Evolutionary conservation across 2,797 vertebrate genomes (phyloP).

Genomic region (Sebastolobus altivelis): DNA sequence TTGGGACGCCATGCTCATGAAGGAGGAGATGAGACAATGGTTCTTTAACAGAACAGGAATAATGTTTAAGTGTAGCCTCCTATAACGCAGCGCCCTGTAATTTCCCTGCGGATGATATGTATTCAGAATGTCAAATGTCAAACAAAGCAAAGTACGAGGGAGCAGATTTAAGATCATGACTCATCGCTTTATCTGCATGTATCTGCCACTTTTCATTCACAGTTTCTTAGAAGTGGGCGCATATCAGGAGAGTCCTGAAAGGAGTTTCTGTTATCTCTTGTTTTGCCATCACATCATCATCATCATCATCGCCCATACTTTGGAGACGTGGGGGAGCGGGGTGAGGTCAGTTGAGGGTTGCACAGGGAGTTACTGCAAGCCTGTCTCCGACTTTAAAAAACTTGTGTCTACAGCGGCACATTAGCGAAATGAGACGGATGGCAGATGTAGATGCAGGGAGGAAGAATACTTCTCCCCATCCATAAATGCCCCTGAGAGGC

Average conservation of each 20-base stretch:
- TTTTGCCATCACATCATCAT: conserved; percentile 61
- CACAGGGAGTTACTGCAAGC: conserved; percentile 45
- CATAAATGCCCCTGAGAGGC: conserved; percentile 35
- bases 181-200: conserved; percentile 49
- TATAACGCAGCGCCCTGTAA: conserved; percentile 46
- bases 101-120: conserved; percentile 57
- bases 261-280: conserved; percentile 60
- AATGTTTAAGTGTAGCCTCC: conserved; percentile 37
- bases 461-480: conserved; percentile 18
- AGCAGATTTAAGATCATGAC: conserved; percentile 34
- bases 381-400: conserved; percentile 17
- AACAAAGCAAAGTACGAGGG: conserved; percentile 33
- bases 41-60: conserved; percentile 12
- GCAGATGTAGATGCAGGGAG: conserved; percentile 25
- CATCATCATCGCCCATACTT: conserved; percentile 39
- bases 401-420: neutral
- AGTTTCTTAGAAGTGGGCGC: conserved; percentile 41
- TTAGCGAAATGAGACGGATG: conserved; percentile 10
- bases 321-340: conserved; percentile 55
- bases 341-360: conserved; percentile 63
- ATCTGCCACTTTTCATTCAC: conserved; percentile 37
- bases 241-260: conserved; percentile 24
- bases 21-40: conserved; percentile 49
- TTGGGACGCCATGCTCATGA: conserved; percentile 20
- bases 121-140: conserved; percentile 52